Conservation (phyloP, 2,113 vertebrate genomes). For the Pangasianodon gigas region DNA sequence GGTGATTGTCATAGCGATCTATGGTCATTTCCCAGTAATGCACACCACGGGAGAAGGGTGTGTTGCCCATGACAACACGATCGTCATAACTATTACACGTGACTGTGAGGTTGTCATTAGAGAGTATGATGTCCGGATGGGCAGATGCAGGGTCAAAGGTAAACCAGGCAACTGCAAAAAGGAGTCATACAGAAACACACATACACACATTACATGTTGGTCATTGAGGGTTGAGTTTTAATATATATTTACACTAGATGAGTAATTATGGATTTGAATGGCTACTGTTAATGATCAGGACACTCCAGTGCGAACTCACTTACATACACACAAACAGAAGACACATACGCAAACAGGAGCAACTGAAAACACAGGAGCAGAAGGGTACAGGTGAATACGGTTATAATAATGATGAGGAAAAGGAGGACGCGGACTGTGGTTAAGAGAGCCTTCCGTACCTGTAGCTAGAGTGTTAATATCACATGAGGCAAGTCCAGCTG, state of each 20-base stretch:
- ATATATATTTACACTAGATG: not conserved
- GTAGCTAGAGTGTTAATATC: constrained; percentile 93
- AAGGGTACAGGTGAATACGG: constrained; percentile 43
- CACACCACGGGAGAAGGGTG: constrained; percentile 91
- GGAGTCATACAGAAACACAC: constrained; percentile 42
- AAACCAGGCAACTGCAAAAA: constrained; percentile 91
- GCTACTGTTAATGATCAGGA: not conserved
- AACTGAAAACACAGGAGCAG: constrained; percentile 33
- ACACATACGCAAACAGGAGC: constrained; percentile 2
- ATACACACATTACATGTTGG: not conserved
- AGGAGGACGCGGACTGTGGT: constrained; percentile 35
- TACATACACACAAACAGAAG: constrained; percentile 16
- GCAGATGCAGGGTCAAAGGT: constrained; percentile 89
- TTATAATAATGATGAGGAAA: constrained; percentile 56
- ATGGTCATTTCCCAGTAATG: constrained; percentile 97
- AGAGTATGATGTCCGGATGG: constrained; percentile 95
- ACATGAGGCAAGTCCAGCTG: constrained; percentile 88
- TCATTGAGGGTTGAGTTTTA: not conserved
- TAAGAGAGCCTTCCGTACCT: constrained; percentile 80
- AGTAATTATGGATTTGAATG: constrained; percentile 20
- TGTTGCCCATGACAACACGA: constrained; percentile 91
- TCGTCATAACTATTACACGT: constrained; percentile 98
- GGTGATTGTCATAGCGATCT: constrained; percentile 98
- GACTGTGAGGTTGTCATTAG: constrained; percentile 98
- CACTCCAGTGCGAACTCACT: constrained; percentile 21